These are phyloP conservation scores for Heliconius melpomene DNA, from an alignment of 1,140 invertebrate genomes.

Conservation along the genomic window DNA sequence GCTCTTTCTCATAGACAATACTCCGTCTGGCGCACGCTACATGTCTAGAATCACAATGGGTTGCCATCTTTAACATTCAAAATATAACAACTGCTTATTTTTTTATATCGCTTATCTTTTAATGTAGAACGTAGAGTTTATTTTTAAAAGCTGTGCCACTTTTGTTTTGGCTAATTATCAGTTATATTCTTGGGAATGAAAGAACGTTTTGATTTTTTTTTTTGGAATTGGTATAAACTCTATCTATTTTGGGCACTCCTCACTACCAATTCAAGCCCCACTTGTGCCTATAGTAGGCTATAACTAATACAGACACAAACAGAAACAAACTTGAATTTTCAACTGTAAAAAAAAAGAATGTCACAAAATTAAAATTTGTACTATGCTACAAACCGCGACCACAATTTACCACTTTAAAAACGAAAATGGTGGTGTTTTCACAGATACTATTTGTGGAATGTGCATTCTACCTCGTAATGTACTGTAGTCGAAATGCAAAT, in stretches of 20 bases:
- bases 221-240: no score
- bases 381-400: neutral
- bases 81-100: neutral
- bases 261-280: no score
- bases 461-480: neutral
- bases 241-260: no score
- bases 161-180: neutral
- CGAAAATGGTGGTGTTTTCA: neutral
- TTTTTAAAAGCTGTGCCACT: constrained; percentile 1
- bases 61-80: constrained; percentile 15
- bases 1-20: constrained; percentile 14
- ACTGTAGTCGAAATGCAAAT: constrained; percentile 23
- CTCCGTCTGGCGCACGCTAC: constrained; percentile 13
- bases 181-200: neutral
- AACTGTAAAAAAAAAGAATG: no score
- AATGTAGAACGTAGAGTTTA: neutral
- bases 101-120: constrained; percentile 8
- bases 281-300: no score
- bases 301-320: no score
- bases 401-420: neutral
- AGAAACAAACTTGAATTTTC: no score
- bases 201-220: neutral
- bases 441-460: constrained; percentile 2
- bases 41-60: constrained; percentile 9
- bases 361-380: no score